phyloP scores from a whole-genome alignment of 2,113 vertebrate species.

The Chloroceryle aenea region DNA sequence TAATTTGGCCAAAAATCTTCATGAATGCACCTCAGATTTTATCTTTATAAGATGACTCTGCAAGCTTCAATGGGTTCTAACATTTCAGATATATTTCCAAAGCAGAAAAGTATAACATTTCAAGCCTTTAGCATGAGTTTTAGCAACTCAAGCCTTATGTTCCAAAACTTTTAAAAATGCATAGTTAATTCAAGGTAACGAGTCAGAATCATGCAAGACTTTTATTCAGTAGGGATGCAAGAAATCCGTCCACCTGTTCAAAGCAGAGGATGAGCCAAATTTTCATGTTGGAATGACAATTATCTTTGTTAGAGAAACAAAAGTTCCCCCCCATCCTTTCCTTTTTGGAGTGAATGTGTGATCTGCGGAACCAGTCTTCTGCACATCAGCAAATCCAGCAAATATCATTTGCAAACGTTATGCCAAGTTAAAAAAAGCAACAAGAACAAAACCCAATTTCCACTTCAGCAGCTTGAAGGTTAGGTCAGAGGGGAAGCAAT shows the following conservation, averaged over 20 bases:
- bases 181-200: conserved; percentile 71
- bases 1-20: neutral
- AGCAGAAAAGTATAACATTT: conserved; percentile 50
- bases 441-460: conserved; percentile 67
- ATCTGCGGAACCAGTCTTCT: conserved; percentile 52
- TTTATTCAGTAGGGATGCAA: conserved; percentile 54
- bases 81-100: conserved; percentile 35
- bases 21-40: neutral
- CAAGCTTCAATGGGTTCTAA: conserved; percentile 6
- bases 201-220: conserved; percentile 10
- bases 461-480: conserved; percentile 68
- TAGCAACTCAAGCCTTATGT: conserved; percentile 25
- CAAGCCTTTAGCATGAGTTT: conserved; percentile 29
- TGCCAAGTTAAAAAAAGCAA: conserved; percentile 34
- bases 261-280: conserved; percentile 60
- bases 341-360: conserved; percentile 54
- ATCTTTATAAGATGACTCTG: neutral
- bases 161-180: conserved; percentile 62
- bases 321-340: neutral
- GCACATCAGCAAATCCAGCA: conserved; percentile 59
- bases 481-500: conserved; percentile 66
- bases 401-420: conserved; percentile 42
- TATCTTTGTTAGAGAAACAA: conserved; percentile 47
- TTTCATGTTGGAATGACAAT: conserved; percentile 19
- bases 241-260: conserved; percentile 50